Conservation (phyloP, 2,797 vertebrate genomes). For the Passerculus sandwichensis region DNA sequence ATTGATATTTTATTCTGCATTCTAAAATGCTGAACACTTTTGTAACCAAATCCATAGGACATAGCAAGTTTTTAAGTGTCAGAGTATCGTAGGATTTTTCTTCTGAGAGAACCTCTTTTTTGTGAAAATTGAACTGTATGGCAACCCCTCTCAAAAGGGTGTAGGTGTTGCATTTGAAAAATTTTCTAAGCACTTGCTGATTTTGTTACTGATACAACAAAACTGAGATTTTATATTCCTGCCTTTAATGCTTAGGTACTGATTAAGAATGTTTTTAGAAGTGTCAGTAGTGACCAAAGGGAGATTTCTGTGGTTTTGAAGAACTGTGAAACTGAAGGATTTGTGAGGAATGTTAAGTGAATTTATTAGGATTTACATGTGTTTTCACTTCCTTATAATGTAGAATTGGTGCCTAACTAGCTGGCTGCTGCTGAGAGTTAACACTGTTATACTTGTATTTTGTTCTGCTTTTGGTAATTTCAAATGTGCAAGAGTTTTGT, state of each 20-base stretch:
- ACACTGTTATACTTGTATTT: not conserved
- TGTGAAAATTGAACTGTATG: not conserved
- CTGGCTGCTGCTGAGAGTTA: not conserved
- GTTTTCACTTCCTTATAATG: not conserved
- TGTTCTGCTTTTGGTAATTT: not conserved
- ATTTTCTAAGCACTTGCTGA: not conserved
- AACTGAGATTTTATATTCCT: not conserved
- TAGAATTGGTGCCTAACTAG: not conserved
- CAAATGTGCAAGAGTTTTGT: not conserved
- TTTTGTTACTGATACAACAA: not conserved
- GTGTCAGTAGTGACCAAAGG: not conserved
- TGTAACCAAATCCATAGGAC: not conserved
- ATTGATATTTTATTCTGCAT: not conserved
- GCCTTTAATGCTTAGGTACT: not conserved
- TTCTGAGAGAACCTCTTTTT: not conserved
- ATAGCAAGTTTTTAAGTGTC: not conserved
- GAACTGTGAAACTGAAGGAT: not conserved
- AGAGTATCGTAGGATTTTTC: not conserved
- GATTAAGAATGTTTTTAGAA: not conserved
- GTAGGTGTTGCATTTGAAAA: not conserved
- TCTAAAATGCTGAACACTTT: not conserved
- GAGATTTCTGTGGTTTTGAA: not conserved
- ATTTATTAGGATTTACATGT: not conserved
- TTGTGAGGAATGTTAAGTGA: not conserved
- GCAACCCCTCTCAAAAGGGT: not conserved